Evolutionary conservation across 1,140 invertebrate species (phyloP).

Genomic region (Bombus waltoni): DNA sequence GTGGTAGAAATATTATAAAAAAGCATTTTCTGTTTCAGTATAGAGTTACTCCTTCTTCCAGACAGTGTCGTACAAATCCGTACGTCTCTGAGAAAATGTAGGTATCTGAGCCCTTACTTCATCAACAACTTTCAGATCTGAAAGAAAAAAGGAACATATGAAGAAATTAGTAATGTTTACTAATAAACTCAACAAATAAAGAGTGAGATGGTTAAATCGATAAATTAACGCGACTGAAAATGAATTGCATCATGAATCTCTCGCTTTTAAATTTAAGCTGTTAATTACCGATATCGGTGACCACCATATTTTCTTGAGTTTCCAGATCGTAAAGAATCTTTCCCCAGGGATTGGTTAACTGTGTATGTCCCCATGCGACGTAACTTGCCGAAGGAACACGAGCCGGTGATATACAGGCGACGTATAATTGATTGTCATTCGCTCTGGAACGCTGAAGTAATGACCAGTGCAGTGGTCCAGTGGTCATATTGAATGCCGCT

Average conservation of each 20-base stretch:
- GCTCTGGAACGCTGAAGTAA: constrained; percentile 91
- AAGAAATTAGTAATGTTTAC: neutral
- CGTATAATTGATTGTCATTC: constrained; percentile 93
- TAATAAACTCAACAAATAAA: no score
- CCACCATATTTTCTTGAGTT: constrained; percentile 88
- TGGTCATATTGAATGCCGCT: constrained; percentile 98
- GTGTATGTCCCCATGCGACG: constrained; percentile 94
- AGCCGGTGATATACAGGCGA: constrained; percentile 90
- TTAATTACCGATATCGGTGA: constrained; percentile 88
- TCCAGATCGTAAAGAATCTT: constrained; percentile 88
- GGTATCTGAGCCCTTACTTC: constrained; percentile 93
- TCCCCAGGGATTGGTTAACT: constrained; percentile 94
- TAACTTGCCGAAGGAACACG: constrained; percentile 88
- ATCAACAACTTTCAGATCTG: constrained; percentile 89
- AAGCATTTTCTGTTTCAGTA: neutral
- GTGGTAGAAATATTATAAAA: neutral
- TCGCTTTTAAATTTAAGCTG: neutral
- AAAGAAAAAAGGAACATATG: constrained; percentile 59
- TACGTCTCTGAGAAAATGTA: constrained; percentile 88
- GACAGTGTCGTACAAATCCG: constrained; percentile 90
- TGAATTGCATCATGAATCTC: neutral
- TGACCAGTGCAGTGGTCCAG: constrained; percentile 96
- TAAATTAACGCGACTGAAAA: neutral
- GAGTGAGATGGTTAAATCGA: neutral
- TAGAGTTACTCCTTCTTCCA: constrained; percentile 61